Evolutionary conservation across 2,888 invertebrate species (phyloP), one percentile per base, ranked within the genome.

Genomic region (Nesidiocoris tenuis): DNA sequence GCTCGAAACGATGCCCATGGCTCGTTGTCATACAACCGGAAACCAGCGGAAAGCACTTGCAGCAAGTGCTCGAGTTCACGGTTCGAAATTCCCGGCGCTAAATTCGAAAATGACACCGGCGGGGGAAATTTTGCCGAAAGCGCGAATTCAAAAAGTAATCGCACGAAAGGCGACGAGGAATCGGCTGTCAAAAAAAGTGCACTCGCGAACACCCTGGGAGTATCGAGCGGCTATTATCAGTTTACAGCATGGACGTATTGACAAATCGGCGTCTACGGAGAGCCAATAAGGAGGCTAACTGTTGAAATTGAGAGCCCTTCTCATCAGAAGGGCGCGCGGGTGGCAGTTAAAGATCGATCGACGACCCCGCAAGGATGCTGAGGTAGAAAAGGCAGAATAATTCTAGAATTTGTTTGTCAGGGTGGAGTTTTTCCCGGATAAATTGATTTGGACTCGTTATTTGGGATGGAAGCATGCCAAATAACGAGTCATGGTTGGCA

Each of bases 1-100:
- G 66, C 77, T 77, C 22, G 77, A 77, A 66, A 75, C 71, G 61
- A 77, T 64, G 65, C 77, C 77, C 77, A 77, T 77, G 39, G 56
- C 67, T 61, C 21, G 59, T 70, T 70, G 59, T 70, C 70, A 70
- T 70, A 21, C 70, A 70, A 59, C 63, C 19, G 16, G 39, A 39
- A 39, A 39, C 12, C 39, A 39, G 39, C 39, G 3, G 5, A 7
- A 7, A 3, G 39, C 39, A 39, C 39, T 39, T 39, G 3, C 39
- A 7, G 39, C 39, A 39, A 39, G 39, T 39, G 39, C 12, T 39
- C 39, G 12, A n/a, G n/a, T n/a, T n/a, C n/a, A n/a, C n/a, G n/a
- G n/a, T n/a, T n/a, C n/a, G n/a, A n/a, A n/a, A n/a, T n/a, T n/a
- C n/a, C n/a, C n/a, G n/a, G n/a, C n/a, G n/a, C n/a, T n/a, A n/a